Percentiles rank a stretch among this genome's conserved stretches.
These are phyloP conservation scores for Tetragonisca angustula DNA, from an alignment of 2,888 invertebrate species.

Conservation along the genomic window DNA sequence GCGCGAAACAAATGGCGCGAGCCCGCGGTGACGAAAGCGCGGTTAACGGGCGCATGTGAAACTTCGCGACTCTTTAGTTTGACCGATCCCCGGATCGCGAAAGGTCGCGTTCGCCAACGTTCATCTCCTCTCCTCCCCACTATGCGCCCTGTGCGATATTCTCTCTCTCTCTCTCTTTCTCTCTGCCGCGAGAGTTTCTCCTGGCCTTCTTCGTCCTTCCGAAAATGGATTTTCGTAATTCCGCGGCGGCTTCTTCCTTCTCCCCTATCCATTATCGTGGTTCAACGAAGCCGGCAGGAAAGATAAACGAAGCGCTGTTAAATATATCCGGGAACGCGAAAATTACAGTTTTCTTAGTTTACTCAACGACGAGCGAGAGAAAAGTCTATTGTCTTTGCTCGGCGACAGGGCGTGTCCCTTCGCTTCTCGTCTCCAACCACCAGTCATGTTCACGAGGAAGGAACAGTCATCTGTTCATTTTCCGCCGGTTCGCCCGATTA, in stretches of 20 bases:
- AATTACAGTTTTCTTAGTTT: slow-evolving; percentile 48
- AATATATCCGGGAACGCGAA: slow-evolving; percentile 47
- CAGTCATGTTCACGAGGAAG: background rate
- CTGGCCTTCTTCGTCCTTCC: background rate
- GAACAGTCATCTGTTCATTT: background rate
- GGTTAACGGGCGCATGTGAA: background rate
- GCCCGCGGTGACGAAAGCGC: background rate
- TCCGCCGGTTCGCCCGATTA: background rate
- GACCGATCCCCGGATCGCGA: background rate
- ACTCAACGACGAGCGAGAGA: slow-evolving; percentile 19
- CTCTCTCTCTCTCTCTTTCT: too few species aligned
- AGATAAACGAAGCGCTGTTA: slow-evolving; percentile 53
- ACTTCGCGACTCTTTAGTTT: background rate
- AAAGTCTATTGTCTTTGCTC: slow-evolving; percentile 40
- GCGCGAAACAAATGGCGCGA: slow-evolving; percentile 19
- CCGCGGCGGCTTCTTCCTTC: slow-evolving; percentile 13
- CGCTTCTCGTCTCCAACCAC: background rate
- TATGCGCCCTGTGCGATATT: too few species aligned
- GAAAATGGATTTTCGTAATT: slow-evolving; percentile 44
- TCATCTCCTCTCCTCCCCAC: background rate
- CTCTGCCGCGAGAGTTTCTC: background rate
- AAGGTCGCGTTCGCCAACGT: background rate
- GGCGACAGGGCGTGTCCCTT: slow-evolving; percentile 27
- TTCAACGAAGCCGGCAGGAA: slow-evolving; percentile 33
- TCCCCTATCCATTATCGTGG: slow-evolving; percentile 39